A percentile compares a stretch with the other conserved stretches of the same genome.
These are phyloP conservation scores for Grapholita molesta DNA, from an alignment of 1,140 invertebrate genomes.

Conservation along the genomic window DNA sequence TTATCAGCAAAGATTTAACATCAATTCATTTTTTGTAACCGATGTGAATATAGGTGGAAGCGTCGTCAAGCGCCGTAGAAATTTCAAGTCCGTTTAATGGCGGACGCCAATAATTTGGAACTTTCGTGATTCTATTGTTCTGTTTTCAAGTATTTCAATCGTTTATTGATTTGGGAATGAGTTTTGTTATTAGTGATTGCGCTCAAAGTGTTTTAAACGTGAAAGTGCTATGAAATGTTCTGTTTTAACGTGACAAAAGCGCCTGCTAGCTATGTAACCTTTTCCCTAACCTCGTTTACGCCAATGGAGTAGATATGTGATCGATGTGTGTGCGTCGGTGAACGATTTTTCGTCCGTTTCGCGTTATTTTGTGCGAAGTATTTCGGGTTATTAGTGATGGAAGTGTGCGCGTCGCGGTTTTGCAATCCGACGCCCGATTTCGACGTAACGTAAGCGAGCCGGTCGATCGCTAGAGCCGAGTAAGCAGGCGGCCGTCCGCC, in stretches of 20 bases:
- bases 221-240: constrained; percentile 73
- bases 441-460: constrained; percentile 78
- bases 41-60: constrained; percentile 73
- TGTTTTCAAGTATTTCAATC: constrained; percentile 57
- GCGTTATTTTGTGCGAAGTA: constrained; percentile 76
- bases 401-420: constrained; percentile 76
- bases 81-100: constrained; percentile 75
- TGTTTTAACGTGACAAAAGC: constrained; percentile 73
- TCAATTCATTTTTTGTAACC: constrained; percentile 62
- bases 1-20: constrained; percentile 20
- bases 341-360: constrained; percentile 79
- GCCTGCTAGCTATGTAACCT: constrained; percentile 79
- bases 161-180: constrained; percentile 50
- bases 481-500: constrained; percentile 73
- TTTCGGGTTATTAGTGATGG: constrained; percentile 78
- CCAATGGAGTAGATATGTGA: constrained; percentile 83
- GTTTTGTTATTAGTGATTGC: constrained; percentile 56
- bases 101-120: constrained; percentile 77
- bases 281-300: constrained; percentile 84
- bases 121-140: constrained; percentile 77
- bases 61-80: constrained; percentile 71
- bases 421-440: constrained; percentile 77
- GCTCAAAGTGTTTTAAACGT: constrained; percentile 60
- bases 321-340: constrained; percentile 82
- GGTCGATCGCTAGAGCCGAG: constrained; percentile 77